phyloP scores from a whole-genome alignment of 35 echinoderm and acorn worm genomes.

The Anneissia japonica region DNA sequence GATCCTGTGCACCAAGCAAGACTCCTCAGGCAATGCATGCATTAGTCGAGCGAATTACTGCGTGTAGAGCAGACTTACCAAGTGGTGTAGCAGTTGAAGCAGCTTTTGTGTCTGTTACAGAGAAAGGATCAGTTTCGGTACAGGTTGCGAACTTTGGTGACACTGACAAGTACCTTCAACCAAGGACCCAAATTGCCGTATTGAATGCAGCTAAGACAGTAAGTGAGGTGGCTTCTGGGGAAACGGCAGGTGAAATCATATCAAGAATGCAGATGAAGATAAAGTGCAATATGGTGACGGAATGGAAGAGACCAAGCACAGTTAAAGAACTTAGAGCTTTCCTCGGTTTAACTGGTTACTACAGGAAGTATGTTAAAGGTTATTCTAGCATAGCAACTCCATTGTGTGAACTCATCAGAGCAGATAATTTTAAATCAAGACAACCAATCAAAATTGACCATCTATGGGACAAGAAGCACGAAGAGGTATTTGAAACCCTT shows the following conservation, averaged over 20 bases:
- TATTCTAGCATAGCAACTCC: slow-evolving; percentile 1
- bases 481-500: neutral
- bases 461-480: neutral
- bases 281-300: neutral
- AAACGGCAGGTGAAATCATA: too few species aligned
- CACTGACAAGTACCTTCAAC: neutral
- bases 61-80: neutral
- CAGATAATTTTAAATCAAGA: neutral
- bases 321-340: too few species aligned
- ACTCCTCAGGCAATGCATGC: too few species aligned
- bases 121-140: slow-evolving; percentile 1
- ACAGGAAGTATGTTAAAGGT: neutral
- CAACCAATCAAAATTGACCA: neutral
- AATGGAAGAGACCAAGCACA: neutral
- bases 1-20: too few species aligned
- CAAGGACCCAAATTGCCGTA: slow-evolving; percentile 14
- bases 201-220: neutral
- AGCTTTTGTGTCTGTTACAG: slow-evolving; percentile 11
- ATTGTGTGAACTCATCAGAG: neutral
- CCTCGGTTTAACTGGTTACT: slow-evolving; percentile 20
- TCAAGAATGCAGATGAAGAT: neutral
- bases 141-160: slow-evolving; percentile 36
- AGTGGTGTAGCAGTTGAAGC: slow-evolving; percentile 14
- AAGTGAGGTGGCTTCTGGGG: neutral
- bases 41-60: neutral